phyloP scores from a whole-genome alignment of 2,888 invertebrate genomes.

The Macroteleia sp. region DNA sequence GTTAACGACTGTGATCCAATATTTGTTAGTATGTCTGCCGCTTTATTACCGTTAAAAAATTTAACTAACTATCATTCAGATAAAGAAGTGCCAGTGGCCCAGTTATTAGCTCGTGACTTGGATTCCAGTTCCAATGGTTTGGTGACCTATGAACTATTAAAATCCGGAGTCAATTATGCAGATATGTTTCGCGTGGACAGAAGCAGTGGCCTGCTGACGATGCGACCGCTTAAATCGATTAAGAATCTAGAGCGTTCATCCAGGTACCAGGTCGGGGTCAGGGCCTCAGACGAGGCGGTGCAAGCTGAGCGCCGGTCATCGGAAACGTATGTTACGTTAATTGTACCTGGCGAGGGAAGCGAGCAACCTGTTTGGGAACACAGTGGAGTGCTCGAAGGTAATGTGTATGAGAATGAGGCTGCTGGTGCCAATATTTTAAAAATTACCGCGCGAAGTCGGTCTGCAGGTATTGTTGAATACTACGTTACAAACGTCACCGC shows the following conservation, averaged over 20 bases:
- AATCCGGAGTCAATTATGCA: slow-evolving; percentile 87
- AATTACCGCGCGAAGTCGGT: slow-evolving; percentile 88
- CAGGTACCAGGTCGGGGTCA: slow-evolving; percentile 92
- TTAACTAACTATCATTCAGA: slow-evolving; percentile 82
- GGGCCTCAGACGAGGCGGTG: slow-evolving; percentile 96
- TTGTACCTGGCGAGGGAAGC: slow-evolving; percentile 87
- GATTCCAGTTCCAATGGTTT: slow-evolving; percentile 96
- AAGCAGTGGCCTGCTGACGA: slow-evolving; percentile 87
- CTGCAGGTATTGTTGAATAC: slow-evolving; percentile 90
- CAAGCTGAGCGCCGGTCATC: slow-evolving; percentile 94
- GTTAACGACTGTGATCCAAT: slow-evolving; percentile 96
- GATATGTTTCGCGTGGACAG: slow-evolving; percentile 93
- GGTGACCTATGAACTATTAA: slow-evolving; percentile 94
- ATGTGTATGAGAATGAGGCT: slow-evolving; percentile 95
- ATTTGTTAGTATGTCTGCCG: slow-evolving; percentile 96
- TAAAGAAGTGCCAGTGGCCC: slow-evolving; percentile 88
- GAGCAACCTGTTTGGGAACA: slow-evolving; percentile 80
- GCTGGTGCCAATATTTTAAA: slow-evolving; percentile 93
- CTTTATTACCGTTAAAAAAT: slow-evolving; percentile 88
- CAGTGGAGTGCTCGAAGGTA: slow-evolving; percentile 88
- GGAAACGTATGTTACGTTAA: slow-evolving; percentile 93
- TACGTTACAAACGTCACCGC: slow-evolving; percentile 94
- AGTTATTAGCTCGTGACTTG: slow-evolving; percentile 92
- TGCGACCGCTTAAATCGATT: slow-evolving; percentile 86
- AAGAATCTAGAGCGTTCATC: slow-evolving; percentile 87